phyloP scores from a whole-genome alignment of 2,888 invertebrate species.

The Ophonus ardosiacus region DNA sequence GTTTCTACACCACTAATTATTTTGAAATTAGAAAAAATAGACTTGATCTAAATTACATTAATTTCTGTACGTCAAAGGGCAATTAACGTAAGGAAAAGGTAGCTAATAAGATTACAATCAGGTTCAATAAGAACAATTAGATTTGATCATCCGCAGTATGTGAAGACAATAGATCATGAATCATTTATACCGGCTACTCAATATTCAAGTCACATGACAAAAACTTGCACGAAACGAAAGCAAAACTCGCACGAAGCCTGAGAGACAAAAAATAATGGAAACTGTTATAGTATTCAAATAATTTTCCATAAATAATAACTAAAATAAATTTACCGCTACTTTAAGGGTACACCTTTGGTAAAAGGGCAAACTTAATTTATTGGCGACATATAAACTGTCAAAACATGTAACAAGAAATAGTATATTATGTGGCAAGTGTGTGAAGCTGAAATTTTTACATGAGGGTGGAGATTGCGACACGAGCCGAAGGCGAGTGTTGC shows the following conservation, averaged over 20 bases:
- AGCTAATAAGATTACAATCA: slow-evolving; percentile 54
- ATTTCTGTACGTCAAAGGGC: slow-evolving; percentile 30
- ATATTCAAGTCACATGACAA: slow-evolving; percentile 50
- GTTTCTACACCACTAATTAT: not conserved
- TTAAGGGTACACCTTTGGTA: too few species aligned
- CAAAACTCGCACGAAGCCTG: slow-evolving; percentile 13
- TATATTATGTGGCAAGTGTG: too few species aligned
- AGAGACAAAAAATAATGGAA: not conserved
- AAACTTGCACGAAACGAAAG: slow-evolving; percentile 44
- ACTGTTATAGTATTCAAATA: not conserved
- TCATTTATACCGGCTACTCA: slow-evolving; percentile 48
- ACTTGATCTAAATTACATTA: not conserved
- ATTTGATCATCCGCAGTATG: slow-evolving; percentile 25
- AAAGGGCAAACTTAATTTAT: too few species aligned
- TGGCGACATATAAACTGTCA: too few species aligned
- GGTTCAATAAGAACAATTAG: slow-evolving; percentile 48
- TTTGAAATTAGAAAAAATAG: not conserved
- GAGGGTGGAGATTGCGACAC: too few species aligned
- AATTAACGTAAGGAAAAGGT: slow-evolving; percentile 34
- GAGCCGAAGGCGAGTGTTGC: too few species aligned
- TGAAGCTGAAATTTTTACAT: too few species aligned
- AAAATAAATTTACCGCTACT: too few species aligned
- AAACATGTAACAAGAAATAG: too few species aligned
- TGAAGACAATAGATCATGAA: slow-evolving; percentile 50
- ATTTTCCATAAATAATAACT: too few species aligned